Base-by-base conservation (phyloP, 2,113 vertebrate species). In the Miniopterus natalensis region DNA sequence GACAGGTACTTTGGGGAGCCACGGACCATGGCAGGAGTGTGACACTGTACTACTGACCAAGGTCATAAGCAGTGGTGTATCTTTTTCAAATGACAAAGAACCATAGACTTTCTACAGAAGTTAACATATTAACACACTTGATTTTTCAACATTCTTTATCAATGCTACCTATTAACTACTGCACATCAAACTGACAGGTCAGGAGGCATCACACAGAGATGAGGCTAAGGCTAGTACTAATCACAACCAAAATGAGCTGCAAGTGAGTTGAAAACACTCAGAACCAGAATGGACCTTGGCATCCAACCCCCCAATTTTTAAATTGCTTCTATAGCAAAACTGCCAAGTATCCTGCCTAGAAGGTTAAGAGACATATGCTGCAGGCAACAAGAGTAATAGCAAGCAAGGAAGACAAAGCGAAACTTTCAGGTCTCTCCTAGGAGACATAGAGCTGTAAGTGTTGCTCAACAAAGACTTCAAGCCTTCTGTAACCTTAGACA, bases 61-160 rank as follows among this genome's bases (percentile, higher is more conserved):
- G 55, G 31, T 63, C 51, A 45, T 51, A 70, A 92, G 23, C 57
- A 65, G 51, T 14, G 7, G 10, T 10, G 3, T 90, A 2, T 84
- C 49, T 68, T n/a, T 25, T 45, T 65, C 65, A 21, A 3, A 47
- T 49, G 45, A 75, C 70, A 89, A 61, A 74, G 79, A 84, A 53
- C 53, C 15, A n/a, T 2, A 5, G 71, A 53, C 13, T 18, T 68
- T 51, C 57, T 40, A 66, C 14, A 55, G 29, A 84, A 83, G n/a
- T 77, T 78, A 77, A 80, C 15, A 66, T 23, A 68, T 42, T 42
- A 59, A 49, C 6, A 29, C 17, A 85, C 15, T 51, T 83, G 31
- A 36, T 61, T 96, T 81, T 79, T 57, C 5, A 93, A 55, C 47
- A 84, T 49, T n/a, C 2, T 79, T 73, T 94, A 77, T 51, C 55